Evolutionary conservation across 2,797 vertebrate species (phyloP).

Genomic region (Fringilla coelebs): DNA sequence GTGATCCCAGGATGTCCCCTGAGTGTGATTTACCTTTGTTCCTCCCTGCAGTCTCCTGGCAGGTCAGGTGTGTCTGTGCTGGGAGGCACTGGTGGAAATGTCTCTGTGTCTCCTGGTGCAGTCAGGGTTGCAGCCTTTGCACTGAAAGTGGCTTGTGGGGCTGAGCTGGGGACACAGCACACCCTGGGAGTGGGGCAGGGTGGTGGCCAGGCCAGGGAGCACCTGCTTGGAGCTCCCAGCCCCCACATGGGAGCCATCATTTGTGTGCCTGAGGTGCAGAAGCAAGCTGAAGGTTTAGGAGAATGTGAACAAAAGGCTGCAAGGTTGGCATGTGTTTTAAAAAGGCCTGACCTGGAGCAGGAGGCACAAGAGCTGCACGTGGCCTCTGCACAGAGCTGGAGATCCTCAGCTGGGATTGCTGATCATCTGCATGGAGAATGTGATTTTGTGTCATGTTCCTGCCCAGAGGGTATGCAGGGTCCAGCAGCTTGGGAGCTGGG

Average conservation of each 20-base stretch:
- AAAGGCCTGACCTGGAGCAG: neutral
- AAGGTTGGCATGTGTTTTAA: neutral
- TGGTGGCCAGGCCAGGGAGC: neutral
- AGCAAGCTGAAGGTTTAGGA: neutral
- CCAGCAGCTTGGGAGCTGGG: neutral
- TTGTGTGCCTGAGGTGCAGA: neutral
- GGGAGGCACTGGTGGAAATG: neutral
- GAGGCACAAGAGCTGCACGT: neutral
- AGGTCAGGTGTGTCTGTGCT: neutral
- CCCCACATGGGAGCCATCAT: rapidly evolving
- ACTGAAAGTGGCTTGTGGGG: neutral
- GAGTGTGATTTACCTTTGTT: neutral
- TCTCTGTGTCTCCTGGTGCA: neutral
- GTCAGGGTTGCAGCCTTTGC: neutral
- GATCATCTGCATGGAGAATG: neutral
- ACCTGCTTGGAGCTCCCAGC: neutral
- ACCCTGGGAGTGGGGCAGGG: neutral
- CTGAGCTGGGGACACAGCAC: neutral
- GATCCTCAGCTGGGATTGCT: neutral
- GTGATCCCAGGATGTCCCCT: neutral
- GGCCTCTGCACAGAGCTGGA: neutral
- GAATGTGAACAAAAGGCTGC: neutral
- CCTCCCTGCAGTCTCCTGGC: neutral
- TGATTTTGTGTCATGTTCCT: neutral
- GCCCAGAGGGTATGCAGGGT: neutral